These are phyloP conservation scores for Ischnura elegans DNA, from an alignment of 2,888 invertebrate species.

Conservation along the genomic window DNA sequence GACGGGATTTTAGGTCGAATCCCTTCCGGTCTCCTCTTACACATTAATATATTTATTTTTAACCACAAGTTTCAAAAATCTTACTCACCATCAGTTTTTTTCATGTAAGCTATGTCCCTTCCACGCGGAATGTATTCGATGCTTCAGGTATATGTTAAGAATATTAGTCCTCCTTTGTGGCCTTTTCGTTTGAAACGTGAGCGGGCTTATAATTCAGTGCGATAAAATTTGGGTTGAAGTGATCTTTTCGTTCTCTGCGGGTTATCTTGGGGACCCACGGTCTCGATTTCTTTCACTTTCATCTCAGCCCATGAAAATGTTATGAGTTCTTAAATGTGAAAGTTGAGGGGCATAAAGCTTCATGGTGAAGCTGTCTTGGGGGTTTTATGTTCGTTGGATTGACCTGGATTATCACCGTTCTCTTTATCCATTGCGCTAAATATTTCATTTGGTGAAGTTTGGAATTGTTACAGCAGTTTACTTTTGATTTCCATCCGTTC, in stretches of 20 bases:
- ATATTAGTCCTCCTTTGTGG: not conserved
- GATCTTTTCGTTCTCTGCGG: not conserved
- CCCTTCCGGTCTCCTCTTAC: slow-evolving; percentile 38
- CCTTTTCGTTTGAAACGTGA: slow-evolving; percentile 30
- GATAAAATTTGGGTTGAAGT: slow-evolving; percentile 34
- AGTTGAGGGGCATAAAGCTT: not conserved
- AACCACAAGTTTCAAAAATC: not conserved
- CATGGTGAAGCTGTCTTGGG: not conserved
- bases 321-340: slow-evolving; percentile 7
- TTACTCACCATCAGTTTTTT: not conserved
- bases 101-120: not conserved
- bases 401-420: not conserved
- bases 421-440: not conserved
- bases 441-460: no score
- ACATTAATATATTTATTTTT: slow-evolving; percentile 44
- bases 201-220: slow-evolving; percentile 39
- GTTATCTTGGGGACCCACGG: not conserved
- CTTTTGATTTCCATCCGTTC: no score
- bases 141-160: not conserved
- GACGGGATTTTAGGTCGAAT: not conserved
- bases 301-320: not conserved
- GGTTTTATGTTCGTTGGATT: not conserved
- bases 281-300: not conserved
- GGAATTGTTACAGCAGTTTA: no score
- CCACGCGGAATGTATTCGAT: not conserved